A percentile compares a stretch with the other conserved stretches of the same genome.
These are phyloP conservation scores for Scomberomorus guttatus DNA, from an alignment of 2,797 vertebrate genomes.

Conservation along the genomic window DNA sequence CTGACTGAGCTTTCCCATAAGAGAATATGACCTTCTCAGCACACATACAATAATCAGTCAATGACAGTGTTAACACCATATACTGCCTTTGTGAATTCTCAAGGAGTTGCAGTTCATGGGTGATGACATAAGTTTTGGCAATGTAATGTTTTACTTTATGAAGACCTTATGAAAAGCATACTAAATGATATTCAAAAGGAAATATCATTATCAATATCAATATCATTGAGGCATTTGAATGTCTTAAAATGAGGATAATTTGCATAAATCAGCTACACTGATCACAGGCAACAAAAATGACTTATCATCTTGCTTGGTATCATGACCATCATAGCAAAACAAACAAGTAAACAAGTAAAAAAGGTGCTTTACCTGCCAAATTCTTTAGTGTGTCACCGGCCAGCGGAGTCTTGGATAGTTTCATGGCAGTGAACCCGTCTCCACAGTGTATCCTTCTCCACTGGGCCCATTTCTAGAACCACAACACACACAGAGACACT, in stretches of 20 bases:
- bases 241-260: neutral
- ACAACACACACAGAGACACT: conserved; percentile 35
- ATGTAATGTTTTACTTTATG: too few species aligned
- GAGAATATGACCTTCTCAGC: conserved; percentile 4
- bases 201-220: too few species aligned
- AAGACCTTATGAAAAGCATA: too few species aligned
- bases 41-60: neutral
- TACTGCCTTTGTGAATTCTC: neutral
- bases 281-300: neutral
- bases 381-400: conserved; percentile 41
- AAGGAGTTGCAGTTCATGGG: neutral
- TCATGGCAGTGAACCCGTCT: conserved; percentile 52
- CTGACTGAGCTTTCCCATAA: conserved; percentile 15
- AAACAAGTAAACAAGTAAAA: neutral
- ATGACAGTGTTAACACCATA: neutral
- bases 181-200: too few species aligned
- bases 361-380: conserved; percentile 65
- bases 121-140: neutral
- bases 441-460: conserved; percentile 38
- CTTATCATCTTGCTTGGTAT: neutral
- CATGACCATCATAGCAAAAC: neutral
- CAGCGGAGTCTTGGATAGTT: conserved; percentile 43
- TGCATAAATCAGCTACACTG: neutral
- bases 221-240: too few species aligned
- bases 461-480: conserved; percentile 58